These are phyloP conservation scores for Periophthalmus magnuspinnatus DNA, from an alignment of 2,797 vertebrate genomes.

Conservation along the genomic window DNA sequence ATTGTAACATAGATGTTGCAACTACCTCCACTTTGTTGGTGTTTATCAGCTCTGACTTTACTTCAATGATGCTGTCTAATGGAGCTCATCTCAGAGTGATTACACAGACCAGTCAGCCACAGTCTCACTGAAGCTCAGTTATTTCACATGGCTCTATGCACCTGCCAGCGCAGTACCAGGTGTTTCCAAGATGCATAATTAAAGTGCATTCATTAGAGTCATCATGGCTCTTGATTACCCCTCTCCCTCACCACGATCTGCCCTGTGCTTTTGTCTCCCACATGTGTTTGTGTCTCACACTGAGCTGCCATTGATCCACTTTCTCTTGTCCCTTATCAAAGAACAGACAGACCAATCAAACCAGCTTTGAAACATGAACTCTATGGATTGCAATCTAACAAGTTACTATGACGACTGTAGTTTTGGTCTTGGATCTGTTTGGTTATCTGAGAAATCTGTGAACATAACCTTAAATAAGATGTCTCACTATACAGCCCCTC, in stretches of 20 bases:
- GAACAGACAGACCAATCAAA: slow-evolving; percentile 1
- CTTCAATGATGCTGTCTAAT: slow-evolving; percentile 1
- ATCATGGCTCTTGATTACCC: background rate
- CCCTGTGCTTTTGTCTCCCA: slow-evolving; percentile 2
- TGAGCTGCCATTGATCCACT: slow-evolving; percentile 5
- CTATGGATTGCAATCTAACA: slow-evolving; percentile 4
- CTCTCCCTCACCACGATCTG: background rate
- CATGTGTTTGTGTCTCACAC: slow-evolving; percentile 1
- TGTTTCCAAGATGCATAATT: slow-evolving; percentile 5
- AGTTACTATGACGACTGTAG: background rate
- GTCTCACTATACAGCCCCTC: background rate
- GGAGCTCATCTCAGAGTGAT: slow-evolving; percentile 4
- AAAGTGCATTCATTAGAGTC: slow-evolving; percentile 8
- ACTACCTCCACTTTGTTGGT: background rate
- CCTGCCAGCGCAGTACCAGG: slow-evolving; percentile 3
- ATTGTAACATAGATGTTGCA: background rate
- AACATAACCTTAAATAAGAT: no score
- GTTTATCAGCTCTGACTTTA: background rate
- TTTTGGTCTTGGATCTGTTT: background rate
- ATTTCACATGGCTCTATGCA: background rate
- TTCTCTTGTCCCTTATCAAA: background rate
- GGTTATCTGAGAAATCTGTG: background rate
- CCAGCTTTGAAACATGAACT: slow-evolving; percentile 5
- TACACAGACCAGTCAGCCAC: background rate
- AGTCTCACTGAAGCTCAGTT: background rate